Evolutionary conservation across 2,888 invertebrate genomes (phyloP).

Genomic region (Drymonia ruficornis): DNA sequence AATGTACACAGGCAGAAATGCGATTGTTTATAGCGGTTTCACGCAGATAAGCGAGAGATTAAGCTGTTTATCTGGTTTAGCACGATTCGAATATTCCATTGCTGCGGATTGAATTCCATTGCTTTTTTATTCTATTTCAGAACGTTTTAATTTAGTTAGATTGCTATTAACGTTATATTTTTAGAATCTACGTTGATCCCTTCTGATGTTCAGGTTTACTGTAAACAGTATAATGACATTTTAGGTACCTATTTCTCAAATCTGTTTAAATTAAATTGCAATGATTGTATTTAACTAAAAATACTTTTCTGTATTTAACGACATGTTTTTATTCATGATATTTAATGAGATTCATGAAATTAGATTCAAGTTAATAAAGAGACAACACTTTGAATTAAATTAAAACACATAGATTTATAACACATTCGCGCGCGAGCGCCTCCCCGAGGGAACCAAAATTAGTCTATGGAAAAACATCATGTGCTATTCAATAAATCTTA

Average conservation of each 20-base stretch:
- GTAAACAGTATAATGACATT: neutral
- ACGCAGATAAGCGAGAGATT: conserved; percentile 38
- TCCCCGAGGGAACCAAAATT: no score
- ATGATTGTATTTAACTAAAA: no score
- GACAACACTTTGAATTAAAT: no score
- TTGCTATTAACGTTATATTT: neutral
- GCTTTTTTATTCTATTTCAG: neutral
- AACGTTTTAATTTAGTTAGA: neutral
- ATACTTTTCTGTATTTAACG: no score
- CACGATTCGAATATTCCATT: conserved; percentile 35
- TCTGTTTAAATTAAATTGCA: neutral
- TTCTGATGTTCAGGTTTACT: neutral
- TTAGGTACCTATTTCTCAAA: neutral
- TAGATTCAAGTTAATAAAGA: no score
- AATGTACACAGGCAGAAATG: conserved; percentile 43
- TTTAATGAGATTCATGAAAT: no score
- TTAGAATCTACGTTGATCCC: neutral
- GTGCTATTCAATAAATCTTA: no score
- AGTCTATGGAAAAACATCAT: no score
- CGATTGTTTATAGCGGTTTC: conserved; percentile 46
- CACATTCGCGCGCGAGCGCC: no score
- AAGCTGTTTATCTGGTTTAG: conserved; percentile 36
- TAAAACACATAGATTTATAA: no score
- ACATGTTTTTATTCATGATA: no score
- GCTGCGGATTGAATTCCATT: conserved; percentile 32